Conservation (phyloP, 2,113 vertebrate species). For the Eulemur rufifrons region DNA sequence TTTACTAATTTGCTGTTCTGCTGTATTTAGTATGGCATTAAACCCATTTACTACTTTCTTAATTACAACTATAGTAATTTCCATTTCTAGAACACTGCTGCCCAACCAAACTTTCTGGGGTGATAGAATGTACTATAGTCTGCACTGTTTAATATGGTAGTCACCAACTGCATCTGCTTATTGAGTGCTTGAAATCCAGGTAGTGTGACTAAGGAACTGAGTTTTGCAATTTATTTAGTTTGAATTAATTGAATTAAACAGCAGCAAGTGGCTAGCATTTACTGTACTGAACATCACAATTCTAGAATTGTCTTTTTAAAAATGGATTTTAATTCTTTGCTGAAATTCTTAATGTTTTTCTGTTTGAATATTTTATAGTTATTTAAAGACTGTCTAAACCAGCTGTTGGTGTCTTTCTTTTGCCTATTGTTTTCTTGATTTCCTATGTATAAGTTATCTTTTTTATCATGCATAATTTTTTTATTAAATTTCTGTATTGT, state of each 20-base stretch:
- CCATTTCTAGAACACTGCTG: background rate
- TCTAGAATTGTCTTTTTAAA: background rate
- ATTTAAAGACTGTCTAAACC: background rate
- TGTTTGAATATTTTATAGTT: background rate
- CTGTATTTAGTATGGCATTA: background rate
- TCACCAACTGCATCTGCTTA: background rate
- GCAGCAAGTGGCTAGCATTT: background rate
- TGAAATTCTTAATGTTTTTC: slow-evolving; percentile 11
- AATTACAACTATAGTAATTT: slow-evolving; percentile 10
- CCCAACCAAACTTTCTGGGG: background rate
- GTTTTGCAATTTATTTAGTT: slow-evolving; percentile 3
- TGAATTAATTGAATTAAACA: slow-evolving; percentile 13
- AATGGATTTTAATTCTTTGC: background rate
- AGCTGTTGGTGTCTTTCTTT: background rate
- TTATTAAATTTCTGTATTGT: background rate
- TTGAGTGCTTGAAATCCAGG: background rate
- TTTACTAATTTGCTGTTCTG: background rate
- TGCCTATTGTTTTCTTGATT: background rate
- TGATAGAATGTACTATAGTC: background rate
- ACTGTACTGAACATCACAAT: background rate
- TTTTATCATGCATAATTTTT: background rate
- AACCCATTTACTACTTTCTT: background rate
- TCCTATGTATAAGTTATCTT: background rate
- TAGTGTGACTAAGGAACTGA: background rate
- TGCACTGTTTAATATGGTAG: background rate